A percentile compares a stretch with the other conserved stretches of the same genome.
phyloP scores from a whole-genome alignment of 2,888 invertebrate genomes.

The Apamea monoglypha region DNA sequence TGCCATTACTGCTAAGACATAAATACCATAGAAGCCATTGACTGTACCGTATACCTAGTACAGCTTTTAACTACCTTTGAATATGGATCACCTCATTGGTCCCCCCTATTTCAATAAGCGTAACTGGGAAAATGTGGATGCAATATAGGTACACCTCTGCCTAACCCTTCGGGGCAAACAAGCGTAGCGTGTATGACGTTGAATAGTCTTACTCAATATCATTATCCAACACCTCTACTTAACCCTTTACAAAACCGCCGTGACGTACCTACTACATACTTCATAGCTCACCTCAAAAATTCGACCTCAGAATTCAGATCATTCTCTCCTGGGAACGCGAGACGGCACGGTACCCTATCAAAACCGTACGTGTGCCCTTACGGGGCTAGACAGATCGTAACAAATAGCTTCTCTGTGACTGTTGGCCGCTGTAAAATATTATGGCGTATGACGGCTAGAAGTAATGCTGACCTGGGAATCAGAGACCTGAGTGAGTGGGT shows the following conservation, averaged over 20 bases:
- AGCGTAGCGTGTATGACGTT: background rate
- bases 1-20: background rate
- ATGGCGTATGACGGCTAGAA: constrained; percentile 34
- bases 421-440: constrained; percentile 49
- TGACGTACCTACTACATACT: background rate
- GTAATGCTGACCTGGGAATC: constrained; percentile 36
- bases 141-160: no score
- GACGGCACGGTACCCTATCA: constrained; percentile 69
- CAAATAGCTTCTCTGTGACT: constrained; percentile 60
- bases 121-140: no score
- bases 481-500: background rate
- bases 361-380: constrained; percentile 70
- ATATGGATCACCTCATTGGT: no score
- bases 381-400: constrained; percentile 52
- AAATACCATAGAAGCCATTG: background rate
- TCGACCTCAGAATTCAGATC: constrained; percentile 29
- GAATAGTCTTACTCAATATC: background rate
- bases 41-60: no score
- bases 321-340: constrained; percentile 54
- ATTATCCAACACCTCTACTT: background rate
- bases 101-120: no score
- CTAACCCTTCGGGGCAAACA: background rate
- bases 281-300: constrained; percentile 23
- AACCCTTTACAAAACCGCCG: background rate
- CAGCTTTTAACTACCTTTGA: no score